These are phyloP conservation scores for Papilio elwesi DNA, from an alignment of 2,888 invertebrate species.

Conservation along the genomic window DNA sequence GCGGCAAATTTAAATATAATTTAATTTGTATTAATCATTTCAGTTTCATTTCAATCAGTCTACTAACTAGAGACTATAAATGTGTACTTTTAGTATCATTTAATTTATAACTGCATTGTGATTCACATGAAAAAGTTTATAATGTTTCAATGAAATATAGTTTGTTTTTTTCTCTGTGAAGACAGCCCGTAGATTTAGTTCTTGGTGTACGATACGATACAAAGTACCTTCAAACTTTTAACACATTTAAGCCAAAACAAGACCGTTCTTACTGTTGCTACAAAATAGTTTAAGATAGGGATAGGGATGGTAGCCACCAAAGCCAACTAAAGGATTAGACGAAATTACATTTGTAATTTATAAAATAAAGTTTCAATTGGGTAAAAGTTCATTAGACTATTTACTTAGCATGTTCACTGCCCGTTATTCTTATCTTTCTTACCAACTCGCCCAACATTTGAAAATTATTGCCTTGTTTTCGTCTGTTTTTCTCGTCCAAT, in stretches of 20 bases:
- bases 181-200: background rate
- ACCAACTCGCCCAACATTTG: slow-evolving; percentile 53
- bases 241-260: slow-evolving; percentile 5
- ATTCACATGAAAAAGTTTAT: too few species aligned
- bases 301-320: background rate
- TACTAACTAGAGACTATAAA: too few species aligned
- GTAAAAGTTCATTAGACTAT: slow-evolving; percentile 7
- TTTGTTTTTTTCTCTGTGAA: too few species aligned
- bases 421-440: slow-evolving; percentile 41
- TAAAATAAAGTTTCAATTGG: slow-evolving; percentile 10
- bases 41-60: too few species aligned
- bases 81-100: too few species aligned
- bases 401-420: slow-evolving; percentile 1
- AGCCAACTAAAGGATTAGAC: background rate
- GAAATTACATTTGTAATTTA: slow-evolving; percentile 2
- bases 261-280: background rate
- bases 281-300: slow-evolving; percentile 2
- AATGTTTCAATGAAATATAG: too few species aligned
- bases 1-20: too few species aligned
- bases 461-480: slow-evolving; percentile 71
- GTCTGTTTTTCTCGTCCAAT: slow-evolving; percentile 48
- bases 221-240: slow-evolving; percentile 3
- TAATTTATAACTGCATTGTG: too few species aligned
- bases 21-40: too few species aligned
- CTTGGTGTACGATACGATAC: background rate